A percentile compares a stretch with the other conserved stretches of the same genome.
These are phyloP conservation scores for Koerneria pararmatus DNA, from an alignment of 2,888 invertebrate genomes.

Conservation along the genomic window DNA sequence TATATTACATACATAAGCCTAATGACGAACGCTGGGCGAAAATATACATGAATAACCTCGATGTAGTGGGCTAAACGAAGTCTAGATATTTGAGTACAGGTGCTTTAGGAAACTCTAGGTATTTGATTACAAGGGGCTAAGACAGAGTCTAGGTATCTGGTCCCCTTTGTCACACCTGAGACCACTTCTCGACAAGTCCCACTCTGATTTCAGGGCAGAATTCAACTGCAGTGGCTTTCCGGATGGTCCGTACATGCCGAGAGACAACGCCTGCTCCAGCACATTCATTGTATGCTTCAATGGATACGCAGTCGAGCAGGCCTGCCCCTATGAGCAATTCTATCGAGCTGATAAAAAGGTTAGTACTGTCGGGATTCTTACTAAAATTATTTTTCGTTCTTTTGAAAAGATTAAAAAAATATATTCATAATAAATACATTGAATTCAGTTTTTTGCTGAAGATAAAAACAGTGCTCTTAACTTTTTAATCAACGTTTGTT, in stretches of 20 bases:
- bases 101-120: no score
- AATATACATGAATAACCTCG: no score
- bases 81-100: no score
- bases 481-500: not conserved
- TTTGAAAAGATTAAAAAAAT: not conserved
- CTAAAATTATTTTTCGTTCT: not conserved
- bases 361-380: not conserved
- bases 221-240: slow-evolving; percentile 17
- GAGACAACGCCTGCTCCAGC: slow-evolving; percentile 21
- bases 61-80: no score
- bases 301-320: slow-evolving; percentile 19
- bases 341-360: slow-evolving; percentile 14
- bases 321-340: slow-evolving; percentile 17
- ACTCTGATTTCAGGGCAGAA: slow-evolving; percentile 16
- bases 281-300: slow-evolving; percentile 22
- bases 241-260: slow-evolving; percentile 19
- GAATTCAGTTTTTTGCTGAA: no score
- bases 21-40: no score
- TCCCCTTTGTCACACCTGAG: no score
- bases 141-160: no score
- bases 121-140: no score
- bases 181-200: no score
- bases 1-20: no score
- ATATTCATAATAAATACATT: not conserved
- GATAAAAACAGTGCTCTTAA: no score